A percentile compares a stretch with the other conserved stretches of the same genome.
Evolutionary conservation across 2,888 invertebrate species (phyloP).

Genomic region (Glaucopsyche alexis): DNA sequence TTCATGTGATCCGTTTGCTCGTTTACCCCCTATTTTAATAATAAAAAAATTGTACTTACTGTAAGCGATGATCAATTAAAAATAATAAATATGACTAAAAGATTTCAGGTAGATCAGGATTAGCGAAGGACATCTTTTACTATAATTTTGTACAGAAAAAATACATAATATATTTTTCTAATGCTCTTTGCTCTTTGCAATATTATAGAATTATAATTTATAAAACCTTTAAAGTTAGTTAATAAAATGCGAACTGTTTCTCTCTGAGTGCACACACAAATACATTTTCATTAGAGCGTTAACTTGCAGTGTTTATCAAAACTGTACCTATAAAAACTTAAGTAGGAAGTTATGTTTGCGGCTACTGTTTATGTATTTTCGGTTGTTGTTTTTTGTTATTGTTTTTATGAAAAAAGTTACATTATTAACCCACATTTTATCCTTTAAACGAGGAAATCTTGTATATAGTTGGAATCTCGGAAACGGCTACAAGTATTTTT

Average conservation of each 20-base stretch:
- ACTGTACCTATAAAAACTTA: constrained; percentile 11
- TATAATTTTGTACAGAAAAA: not conserved
- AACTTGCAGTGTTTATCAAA: constrained; percentile 18
- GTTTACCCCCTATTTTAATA: too few species aligned
- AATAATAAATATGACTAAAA: too few species aligned
- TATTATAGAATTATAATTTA: constrained; percentile 39
- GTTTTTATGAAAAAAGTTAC: not conserved
- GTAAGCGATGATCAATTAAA: too few species aligned
- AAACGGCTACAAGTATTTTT: too few species aligned
- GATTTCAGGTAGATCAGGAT: too few species aligned
- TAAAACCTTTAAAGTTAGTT: constrained; percentile 40
- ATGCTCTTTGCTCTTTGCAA: constrained; percentile 23
- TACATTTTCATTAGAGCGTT: constrained; percentile 33
- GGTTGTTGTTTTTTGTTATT: not conserved
- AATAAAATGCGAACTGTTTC: constrained; percentile 39
- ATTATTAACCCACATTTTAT: too few species aligned
- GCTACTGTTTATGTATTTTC: not conserved
- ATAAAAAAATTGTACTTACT: too few species aligned
- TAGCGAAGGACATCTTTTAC: too few species aligned
- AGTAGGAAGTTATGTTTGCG: constrained; percentile 1
- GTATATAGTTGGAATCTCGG: too few species aligned
- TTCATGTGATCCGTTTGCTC: too few species aligned
- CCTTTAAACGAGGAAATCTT: too few species aligned
- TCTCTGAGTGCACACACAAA: constrained; percentile 35
- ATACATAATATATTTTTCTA: not conserved